Conservation (phyloP, 53 echinoderm and acorn worm species). For the Paelopatides confundens region DNA sequence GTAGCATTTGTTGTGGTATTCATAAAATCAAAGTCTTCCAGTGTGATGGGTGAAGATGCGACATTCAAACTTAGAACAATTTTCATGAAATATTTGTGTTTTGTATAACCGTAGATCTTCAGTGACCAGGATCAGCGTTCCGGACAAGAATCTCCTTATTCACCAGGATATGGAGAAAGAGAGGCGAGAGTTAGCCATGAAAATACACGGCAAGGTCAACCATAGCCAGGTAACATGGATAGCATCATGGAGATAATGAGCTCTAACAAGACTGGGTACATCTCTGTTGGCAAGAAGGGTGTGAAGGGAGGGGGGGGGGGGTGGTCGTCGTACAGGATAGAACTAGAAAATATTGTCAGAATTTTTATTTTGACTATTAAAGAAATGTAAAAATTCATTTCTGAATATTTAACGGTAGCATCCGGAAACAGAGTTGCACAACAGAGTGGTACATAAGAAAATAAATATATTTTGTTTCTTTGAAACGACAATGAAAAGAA, state of each 20-base stretch:
- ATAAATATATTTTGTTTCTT: no score
- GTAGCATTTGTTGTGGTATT: no score
- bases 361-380: no score
- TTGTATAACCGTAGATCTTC: constrained; percentile 78
- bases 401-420: no score
- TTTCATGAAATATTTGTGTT: neutral
- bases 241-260: neutral
- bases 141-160: constrained; percentile 89
- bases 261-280: neutral
- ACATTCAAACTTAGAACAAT: neutral
- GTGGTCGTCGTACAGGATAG: no score
- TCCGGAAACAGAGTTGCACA: no score
- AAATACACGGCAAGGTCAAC: constrained; percentile 96
- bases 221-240: constrained; percentile 27
- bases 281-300: neutral
- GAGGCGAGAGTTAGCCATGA: constrained; percentile 83
- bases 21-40: no score
- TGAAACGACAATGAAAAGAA: no score
- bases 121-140: constrained; percentile 94
- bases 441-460: no score
- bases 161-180: constrained; percentile 98
- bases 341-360: neutral
- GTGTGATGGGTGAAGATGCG: no score
- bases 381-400: no score
- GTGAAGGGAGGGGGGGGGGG: neutral